Evolutionary conservation across 2,113 vertebrate genomes (phyloP).

Genomic region (Odocoileus virginianus): DNA sequence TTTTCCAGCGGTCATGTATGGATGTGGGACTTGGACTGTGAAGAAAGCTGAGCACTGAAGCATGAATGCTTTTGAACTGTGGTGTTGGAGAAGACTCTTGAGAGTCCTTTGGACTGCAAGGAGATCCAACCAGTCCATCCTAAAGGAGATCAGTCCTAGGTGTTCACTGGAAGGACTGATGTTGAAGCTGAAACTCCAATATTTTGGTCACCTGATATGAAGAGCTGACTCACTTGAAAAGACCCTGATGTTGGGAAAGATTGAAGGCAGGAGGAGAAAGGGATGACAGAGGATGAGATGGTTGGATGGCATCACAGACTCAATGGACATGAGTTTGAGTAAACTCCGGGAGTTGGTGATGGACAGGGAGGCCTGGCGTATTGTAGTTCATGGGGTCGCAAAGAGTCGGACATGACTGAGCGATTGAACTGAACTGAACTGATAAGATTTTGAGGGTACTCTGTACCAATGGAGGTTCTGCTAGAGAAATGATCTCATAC

Average conservation of each 20-base stretch:
- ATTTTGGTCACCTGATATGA: background rate
- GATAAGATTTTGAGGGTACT: background rate
- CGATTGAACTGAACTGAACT: background rate
- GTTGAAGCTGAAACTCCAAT: background rate
- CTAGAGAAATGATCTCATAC: background rate
- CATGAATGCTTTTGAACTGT: background rate
- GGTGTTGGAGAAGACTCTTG: background rate
- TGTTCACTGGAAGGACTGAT: background rate
- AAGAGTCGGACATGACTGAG: background rate
- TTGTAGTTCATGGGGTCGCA: accelerated
- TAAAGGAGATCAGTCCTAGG: background rate
- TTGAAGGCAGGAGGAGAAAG: background rate
- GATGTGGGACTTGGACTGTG: background rate
- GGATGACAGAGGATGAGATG: background rate
- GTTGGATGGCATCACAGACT: background rate
- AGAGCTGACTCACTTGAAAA: background rate
- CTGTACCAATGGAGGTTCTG: background rate
- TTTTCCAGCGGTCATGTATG: background rate
- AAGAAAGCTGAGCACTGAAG: background rate
- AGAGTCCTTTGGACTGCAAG: background rate
- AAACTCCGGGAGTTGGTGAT: background rate
- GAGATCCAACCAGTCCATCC: background rate
- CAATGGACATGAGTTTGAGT: background rate
- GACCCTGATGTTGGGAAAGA: background rate
- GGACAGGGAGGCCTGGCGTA: background rate